Percentiles rank a stretch among this genome's conserved stretches.
These are phyloP conservation scores for Coregonus ussuriensis DNA, from an alignment of 2,797 vertebrate species.

Conservation along the genomic window DNA sequence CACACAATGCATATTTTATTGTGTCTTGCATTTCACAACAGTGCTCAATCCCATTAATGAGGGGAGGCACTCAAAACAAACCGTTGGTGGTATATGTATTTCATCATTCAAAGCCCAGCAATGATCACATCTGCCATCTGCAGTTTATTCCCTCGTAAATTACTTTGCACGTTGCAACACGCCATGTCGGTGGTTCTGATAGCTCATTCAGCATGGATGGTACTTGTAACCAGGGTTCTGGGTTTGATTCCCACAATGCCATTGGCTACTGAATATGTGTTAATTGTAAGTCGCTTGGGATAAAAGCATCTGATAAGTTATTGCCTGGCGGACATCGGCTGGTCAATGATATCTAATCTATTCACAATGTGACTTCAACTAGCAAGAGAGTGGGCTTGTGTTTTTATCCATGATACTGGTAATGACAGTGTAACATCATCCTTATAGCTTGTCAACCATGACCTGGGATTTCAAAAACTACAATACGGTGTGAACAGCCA, in stretches of 20 bases:
- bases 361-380: not conserved
- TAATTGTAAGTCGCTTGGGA: not conserved
- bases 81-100: not conserved
- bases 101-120: not conserved
- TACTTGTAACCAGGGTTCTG: not conserved
- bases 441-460: not conserved
- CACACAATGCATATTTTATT: not conserved
- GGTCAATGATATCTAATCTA: not conserved
- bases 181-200: not conserved
- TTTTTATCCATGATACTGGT: not conserved
- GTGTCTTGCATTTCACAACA: not conserved
- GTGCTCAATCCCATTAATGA: not conserved
- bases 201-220: not conserved
- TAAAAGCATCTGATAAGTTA: not conserved
- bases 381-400: not conserved
- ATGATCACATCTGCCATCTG: not conserved
- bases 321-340: not conserved
- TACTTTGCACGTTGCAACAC: not conserved
- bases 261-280: not conserved
- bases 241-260: not conserved
- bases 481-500: slow-evolving; percentile 13
- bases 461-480: not conserved
- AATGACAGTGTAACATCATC: not conserved
- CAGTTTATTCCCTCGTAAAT: not conserved
- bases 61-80: not conserved